These are phyloP conservation scores for Darevskia mixta DNA, from an alignment of 2,797 vertebrate genomes.

Conservation along the genomic window DNA sequence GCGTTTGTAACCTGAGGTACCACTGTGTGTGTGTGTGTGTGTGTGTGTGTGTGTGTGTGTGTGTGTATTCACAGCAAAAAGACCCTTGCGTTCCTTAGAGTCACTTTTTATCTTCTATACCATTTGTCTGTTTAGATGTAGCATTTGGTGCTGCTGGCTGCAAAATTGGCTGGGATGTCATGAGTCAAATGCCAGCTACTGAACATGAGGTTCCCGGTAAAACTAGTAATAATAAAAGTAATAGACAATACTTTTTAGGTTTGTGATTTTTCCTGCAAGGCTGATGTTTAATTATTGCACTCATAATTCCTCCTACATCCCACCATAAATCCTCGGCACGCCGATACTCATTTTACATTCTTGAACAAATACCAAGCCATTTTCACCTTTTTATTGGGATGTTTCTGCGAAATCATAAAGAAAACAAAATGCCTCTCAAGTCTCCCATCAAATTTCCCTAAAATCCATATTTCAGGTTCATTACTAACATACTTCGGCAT, in stretches of 20 bases:
- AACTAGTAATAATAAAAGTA: not conserved
- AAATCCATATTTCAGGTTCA: not conserved
- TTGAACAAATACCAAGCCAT: not conserved
- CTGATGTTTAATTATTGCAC: conserved; percentile 5
- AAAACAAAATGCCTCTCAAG: conserved; percentile 34
- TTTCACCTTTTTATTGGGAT: not conserved
- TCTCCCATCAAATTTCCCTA: not conserved
- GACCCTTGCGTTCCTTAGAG: not conserved
- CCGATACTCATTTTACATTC: not conserved
- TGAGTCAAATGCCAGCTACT: rapidly evolving
- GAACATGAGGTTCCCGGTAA: not conserved
- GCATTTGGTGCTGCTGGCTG: not conserved
- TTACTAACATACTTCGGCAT: not conserved
- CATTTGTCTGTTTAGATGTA: not conserved
- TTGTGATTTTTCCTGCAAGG: not conserved
- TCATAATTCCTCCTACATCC: not conserved
- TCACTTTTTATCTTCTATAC: conserved; percentile 3
- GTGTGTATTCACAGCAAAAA: conserved; percentile 7
- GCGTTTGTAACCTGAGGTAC: no score
- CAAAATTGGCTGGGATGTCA: not conserved
- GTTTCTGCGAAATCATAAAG: not conserved
- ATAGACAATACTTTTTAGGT: not conserved
- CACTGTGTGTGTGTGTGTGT: no score
- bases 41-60: no score
- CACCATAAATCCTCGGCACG: not conserved